Evolutionary conservation across 2,113 vertebrate species (phyloP).

Genomic region (Uropsilus gracilis): DNA sequence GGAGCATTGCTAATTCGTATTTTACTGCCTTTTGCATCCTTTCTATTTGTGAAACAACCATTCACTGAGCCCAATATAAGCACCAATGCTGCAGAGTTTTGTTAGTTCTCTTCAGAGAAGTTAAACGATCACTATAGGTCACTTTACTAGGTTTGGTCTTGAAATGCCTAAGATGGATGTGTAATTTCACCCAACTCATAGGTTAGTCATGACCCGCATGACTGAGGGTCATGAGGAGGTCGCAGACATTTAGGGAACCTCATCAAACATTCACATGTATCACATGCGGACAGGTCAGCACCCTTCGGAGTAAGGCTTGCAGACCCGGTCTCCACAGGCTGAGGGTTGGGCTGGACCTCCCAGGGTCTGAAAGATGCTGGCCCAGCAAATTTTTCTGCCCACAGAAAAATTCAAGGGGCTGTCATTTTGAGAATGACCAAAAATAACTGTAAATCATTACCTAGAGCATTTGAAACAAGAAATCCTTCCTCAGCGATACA

Average conservation of each 20-base stretch:
- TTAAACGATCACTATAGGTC: background rate
- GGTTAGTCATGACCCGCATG: background rate
- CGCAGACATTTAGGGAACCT: constrained; percentile 43
- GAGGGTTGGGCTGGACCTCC: constrained; percentile 56
- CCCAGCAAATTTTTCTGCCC: constrained; percentile 74
- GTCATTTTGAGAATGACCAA: constrained; percentile 76
- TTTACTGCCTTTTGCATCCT: background rate
- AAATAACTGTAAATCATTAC: constrained; percentile 80
- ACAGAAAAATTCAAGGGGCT: constrained; percentile 62
- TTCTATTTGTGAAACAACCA: background rate
- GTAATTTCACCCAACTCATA: background rate
- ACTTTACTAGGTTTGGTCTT: constrained; percentile 11
- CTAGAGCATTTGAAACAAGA: constrained; percentile 70
- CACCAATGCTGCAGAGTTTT: background rate
- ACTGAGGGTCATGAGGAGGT: constrained; percentile 40
- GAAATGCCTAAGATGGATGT: background rate
- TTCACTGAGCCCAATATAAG: background rate
- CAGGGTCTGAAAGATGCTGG: constrained; percentile 69
- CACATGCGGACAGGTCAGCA: constrained; percentile 51
- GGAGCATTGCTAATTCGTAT: constrained; percentile 9
- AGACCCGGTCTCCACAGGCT: constrained; percentile 48
- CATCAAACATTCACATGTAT: constrained; percentile 66
- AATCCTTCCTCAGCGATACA: constrained; percentile 75
- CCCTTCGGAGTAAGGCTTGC: constrained; percentile 34
- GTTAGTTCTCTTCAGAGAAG: constrained; percentile 34